Base-by-base conservation (phyloP, 2,888 invertebrate genomes). In the Cephus rjabovi region DNA sequence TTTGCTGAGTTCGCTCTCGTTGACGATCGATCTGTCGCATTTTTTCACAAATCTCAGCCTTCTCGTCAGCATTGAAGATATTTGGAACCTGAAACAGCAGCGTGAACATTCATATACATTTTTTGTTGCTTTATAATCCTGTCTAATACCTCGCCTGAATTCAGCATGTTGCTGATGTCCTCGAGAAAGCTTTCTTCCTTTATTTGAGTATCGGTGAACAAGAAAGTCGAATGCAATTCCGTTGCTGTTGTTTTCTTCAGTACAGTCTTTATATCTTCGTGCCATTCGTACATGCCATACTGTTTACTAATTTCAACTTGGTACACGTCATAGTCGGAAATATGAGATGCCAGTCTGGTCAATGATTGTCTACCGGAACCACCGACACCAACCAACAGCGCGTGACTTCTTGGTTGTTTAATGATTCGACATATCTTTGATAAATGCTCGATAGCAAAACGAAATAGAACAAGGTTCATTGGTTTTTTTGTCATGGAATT, bases 401-500 rank as follows among this genome's bases (percentile, higher is more conserved):
- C 97, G 92, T 98, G 98, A 88, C 97, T 97, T 84, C 97, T 94
- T 12, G 98, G 98, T 92, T 98, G 98, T 88, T 97, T 97, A 86
- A 98, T 93, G 88, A 98, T 96, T 83, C 98, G 95, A 87, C 96
- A 96, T 85, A 98, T 96, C 85, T 97, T 95, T 1, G 98, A 98
- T 86, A 98, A 94, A 93, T 98, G 98, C 92, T 98, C 98, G 83
- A 98, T 95, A 0, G 98, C 98, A 92, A 98, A 99, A 95, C 95
- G 95, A 92, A 97, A 97, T 68, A 98, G 92, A 3, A 98, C 98
- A 77, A 98, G 93, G 91, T 98, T 96, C 98, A 98, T 98, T 0
- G 98, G 98, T 89, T 98, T 98, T 91, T 98, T 98, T 12, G 97
- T 96, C 97, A 98, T 97, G 83, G 97, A 97, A 91, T 98, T 98